A percentile compares a stretch with the other conserved stretches of the same genome.
Evolutionary conservation across 2,888 invertebrate species (phyloP).

Genomic region (Adineta ricciae): DNA sequence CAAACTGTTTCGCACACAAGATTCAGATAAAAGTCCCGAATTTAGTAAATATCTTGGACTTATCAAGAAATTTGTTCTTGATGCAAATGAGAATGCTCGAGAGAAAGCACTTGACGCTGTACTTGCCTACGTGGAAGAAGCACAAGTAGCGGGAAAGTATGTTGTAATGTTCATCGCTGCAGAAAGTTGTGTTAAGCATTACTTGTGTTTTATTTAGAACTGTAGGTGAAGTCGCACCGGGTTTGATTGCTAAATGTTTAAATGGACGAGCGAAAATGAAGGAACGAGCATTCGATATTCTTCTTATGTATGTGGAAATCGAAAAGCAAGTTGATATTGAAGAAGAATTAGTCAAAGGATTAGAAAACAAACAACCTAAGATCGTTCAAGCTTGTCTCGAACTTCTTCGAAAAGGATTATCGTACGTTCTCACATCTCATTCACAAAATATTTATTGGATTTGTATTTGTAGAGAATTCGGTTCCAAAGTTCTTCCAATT

Average conservation of each 20-base stretch:
- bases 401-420: conserved; percentile 65
- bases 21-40: conserved; percentile 81
- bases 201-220: conserved; percentile 54
- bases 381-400: conserved; percentile 74
- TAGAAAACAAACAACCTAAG: conserved; percentile 90
- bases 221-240: conserved; percentile 74
- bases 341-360: conserved; percentile 82
- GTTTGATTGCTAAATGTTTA: conserved; percentile 80
- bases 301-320: conserved; percentile 85
- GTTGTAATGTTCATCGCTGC: conserved; percentile 36
- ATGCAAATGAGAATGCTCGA: conserved; percentile 86
- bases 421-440: conserved; percentile 42
- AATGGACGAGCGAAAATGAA: conserved; percentile 82
- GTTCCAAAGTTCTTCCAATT: conserved; percentile 74
- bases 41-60: conserved; percentile 80
- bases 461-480: conserved; percentile 62
- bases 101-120: conserved; percentile 88
- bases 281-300: conserved; percentile 76
- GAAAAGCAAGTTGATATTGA: conserved; percentile 70
- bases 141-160: conserved; percentile 57
- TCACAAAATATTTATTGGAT: background rate
- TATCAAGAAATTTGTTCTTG: conserved; percentile 83
- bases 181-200: no score
- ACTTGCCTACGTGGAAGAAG: conserved; percentile 78
- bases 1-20: conserved; percentile 71